Evolutionary conservation across 1,140 invertebrate genomes (phyloP), one percentile per base, ranked within the genome.

Genomic region (Globodera ellingtonae): DNA sequence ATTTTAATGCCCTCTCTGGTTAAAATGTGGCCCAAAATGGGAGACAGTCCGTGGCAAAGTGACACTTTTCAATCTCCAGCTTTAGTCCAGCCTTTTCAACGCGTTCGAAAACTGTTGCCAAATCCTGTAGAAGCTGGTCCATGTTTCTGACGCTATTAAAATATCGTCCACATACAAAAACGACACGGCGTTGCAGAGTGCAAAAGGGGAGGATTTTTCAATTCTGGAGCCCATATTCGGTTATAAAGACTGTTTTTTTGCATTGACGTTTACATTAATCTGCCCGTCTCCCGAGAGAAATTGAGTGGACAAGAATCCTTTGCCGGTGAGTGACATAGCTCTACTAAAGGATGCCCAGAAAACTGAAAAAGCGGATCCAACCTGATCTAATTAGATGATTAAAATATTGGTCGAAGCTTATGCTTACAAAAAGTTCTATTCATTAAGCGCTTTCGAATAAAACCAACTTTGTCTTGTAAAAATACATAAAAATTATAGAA

Each of bases 161-260:
- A 73, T 35, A 73, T 73, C 72, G 7, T 73, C 72, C 44, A 73
- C 35, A 7, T 73, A 73, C 21, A 52, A 15, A 21, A 56, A 75
- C 18, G 87, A 81, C 13, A 89, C 87, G 47, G 89, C 86, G 81
- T 90, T 91, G 10, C 72, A 75, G 48, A 91, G 79, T 59, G n/a
- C 91, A 91, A 83, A 91, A 91, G 21, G 89, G 88, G 88, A 91
- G 86, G 1, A 88, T 76, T 6, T 75, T 80, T 79, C 90, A 91
- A 77, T 90, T 81, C 66, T 82, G 90, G 24, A 87, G 78, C 6
- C 90, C 90, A 72, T 83, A 13, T 71, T 86, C 47, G 62, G 83
- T 78, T 18, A 78, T 74, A 35, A 90, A 77, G 9, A 79, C 81
- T 6, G 81, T n/a, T 82, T 78, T 82, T 82, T 18, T 74, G 52